Evolutionary conservation across 2,113 vertebrate genomes (phyloP).

Genomic region (Ceyx melanurus): DNA sequence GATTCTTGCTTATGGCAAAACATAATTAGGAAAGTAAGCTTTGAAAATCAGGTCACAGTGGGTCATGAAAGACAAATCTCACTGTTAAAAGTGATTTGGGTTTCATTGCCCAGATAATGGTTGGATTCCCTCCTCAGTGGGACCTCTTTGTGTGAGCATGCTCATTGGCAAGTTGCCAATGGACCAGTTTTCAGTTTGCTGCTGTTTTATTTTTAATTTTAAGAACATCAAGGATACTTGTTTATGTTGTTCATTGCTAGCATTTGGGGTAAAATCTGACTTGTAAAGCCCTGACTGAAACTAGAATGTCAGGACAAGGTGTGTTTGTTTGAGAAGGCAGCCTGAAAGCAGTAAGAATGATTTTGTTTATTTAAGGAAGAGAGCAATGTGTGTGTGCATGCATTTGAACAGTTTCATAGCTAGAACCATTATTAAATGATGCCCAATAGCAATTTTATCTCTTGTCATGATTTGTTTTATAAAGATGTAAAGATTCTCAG

Average conservation of each 20-base stretch:
- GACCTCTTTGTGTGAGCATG: background rate
- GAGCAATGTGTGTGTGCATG: slow-evolving; percentile 25
- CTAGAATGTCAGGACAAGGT: background rate
- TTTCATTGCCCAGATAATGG: background rate
- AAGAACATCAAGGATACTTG: slow-evolving; percentile 46
- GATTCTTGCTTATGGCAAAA: background rate
- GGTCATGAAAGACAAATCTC: background rate
- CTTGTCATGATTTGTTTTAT: background rate
- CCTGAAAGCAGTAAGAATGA: slow-evolving; percentile 12
- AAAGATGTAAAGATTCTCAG: slow-evolving; percentile 28
- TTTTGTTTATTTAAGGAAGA: slow-evolving; percentile 42
- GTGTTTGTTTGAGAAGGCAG: slow-evolving; percentile 15
- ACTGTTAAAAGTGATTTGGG: background rate
- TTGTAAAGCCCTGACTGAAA: background rate
- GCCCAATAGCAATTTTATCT: slow-evolving; percentile 39
- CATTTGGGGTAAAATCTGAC: slow-evolving; percentile 51
- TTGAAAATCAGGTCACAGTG: background rate
- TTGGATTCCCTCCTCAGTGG: background rate
- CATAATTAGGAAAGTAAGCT: slow-evolving; percentile 1
- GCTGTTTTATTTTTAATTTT: slow-evolving; percentile 59
- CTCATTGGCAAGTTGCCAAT: background rate
- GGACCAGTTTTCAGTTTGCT: slow-evolving; percentile 23
- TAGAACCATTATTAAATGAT: slow-evolving; percentile 8
- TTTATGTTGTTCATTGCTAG: slow-evolving; percentile 35
- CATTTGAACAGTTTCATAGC: slow-evolving; percentile 22